Percentiles rank a stretch among this genome's conserved stretches.
Conservation (phyloP, 2,113 vertebrate genomes). For the Prionailurus bengalensis region DNA sequence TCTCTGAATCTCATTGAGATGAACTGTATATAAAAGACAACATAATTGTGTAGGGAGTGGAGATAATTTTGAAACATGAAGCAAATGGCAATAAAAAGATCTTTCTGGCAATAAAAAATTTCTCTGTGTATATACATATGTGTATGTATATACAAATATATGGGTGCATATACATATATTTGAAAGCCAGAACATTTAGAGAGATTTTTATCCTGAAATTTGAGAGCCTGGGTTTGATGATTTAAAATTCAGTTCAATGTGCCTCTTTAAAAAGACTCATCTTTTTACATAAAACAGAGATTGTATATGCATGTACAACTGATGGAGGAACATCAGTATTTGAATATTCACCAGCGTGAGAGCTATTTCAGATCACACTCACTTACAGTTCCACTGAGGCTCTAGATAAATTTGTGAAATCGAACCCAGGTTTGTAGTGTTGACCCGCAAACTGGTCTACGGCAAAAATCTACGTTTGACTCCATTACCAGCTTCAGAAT, state of each 20-base stretch:
- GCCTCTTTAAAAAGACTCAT: background rate
- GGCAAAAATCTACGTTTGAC: background rate
- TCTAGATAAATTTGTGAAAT: slow-evolving; percentile 24
- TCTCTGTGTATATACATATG: background rate
- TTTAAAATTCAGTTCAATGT: slow-evolving; percentile 32
- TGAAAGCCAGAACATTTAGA: slow-evolving; percentile 26
- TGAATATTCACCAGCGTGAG: background rate
- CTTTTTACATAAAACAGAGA: slow-evolving; percentile 17
- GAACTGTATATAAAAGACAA: slow-evolving; percentile 49
- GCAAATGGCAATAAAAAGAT: slow-evolving; percentile 1
- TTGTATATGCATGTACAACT: background rate
- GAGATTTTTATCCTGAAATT: slow-evolving; percentile 23
- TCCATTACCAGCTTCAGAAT: background rate
- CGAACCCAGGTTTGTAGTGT: background rate
- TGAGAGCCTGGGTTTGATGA: background rate
- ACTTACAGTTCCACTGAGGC: background rate
- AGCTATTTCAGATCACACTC: background rate
- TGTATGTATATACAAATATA: background rate
- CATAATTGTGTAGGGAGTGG: slow-evolving; percentile 26
- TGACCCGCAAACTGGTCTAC: background rate
- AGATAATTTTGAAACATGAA: slow-evolving; percentile 61
- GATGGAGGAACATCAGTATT: background rate
- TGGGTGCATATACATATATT: background rate
- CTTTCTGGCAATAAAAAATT: slow-evolving; percentile 31
- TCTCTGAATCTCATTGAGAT: slow-evolving; percentile 57